phyloP scores from a whole-genome alignment of 2,797 vertebrate species.

The Cuniculus paca region DNA sequence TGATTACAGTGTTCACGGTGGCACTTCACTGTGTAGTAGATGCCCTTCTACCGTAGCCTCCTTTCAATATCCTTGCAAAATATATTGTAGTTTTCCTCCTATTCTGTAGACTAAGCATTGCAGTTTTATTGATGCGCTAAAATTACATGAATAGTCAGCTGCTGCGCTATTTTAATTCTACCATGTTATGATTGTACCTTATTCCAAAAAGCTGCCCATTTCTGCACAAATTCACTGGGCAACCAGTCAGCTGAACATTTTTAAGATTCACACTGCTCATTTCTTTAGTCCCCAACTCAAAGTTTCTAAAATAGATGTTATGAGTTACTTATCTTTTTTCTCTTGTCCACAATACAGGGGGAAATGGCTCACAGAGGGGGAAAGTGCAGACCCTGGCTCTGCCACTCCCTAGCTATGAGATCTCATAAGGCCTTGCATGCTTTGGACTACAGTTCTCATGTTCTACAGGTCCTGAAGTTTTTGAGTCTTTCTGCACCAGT shows the following conservation, averaged over 20 bases:
- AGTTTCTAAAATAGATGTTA: not conserved
- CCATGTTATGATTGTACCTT: not conserved
- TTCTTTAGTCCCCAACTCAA: not conserved
- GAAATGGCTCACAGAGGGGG: not conserved
- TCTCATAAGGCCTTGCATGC: not conserved
- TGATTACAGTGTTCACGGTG: not conserved
- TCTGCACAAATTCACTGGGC: not conserved
- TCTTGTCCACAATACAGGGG: not conserved
- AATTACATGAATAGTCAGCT: not conserved
- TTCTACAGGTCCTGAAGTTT: not conserved
- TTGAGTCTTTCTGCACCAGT: not conserved
- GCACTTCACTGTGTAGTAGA: not conserved
- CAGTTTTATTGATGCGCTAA: not conserved
- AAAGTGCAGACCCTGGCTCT: not conserved
- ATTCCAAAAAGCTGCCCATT: not conserved
- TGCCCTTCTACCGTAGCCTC: not conserved
- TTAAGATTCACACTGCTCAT: not conserved
- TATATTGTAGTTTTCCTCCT: not conserved
- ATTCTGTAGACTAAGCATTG: not conserved
- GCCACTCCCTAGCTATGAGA: not conserved
- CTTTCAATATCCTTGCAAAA: not conserved
- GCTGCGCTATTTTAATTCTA: not conserved
- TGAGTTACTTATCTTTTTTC: not conserved
- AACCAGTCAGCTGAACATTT: not conserved
- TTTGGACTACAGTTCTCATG: not conserved